Evolutionary conservation across 2,113 vertebrate genomes (phyloP).

Genomic region (Gobiocypris rarus): DNA sequence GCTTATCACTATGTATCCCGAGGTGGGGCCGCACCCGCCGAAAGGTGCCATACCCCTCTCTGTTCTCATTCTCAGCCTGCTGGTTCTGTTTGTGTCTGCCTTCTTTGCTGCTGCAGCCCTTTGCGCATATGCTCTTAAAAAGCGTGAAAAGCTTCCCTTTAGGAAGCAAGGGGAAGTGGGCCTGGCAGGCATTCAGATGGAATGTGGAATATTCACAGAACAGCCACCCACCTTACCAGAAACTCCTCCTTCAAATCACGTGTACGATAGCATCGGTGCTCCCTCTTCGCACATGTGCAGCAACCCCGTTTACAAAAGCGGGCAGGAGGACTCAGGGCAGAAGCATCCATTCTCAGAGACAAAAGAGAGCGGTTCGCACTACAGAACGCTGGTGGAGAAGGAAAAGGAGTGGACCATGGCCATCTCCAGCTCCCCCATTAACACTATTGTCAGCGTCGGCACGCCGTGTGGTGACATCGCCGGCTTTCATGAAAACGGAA

Average conservation of each 20-base stretch:
- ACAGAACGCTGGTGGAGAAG: constrained; percentile 84
- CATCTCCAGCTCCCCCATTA: constrained; percentile 84
- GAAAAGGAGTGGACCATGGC: constrained; percentile 88
- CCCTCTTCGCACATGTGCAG: constrained; percentile 85
- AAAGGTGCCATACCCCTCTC: constrained; percentile 89
- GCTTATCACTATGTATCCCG: constrained; percentile 74
- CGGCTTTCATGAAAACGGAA: constrained; percentile 84
- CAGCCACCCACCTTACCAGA: constrained; percentile 79
- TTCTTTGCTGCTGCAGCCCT: constrained; percentile 90
- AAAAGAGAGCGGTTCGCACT: constrained; percentile 76
- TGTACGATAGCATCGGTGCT: constrained; percentile 89
- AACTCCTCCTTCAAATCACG: constrained; percentile 82
- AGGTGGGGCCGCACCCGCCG: constrained; percentile 76
- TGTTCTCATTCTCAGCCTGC: constrained; percentile 88
- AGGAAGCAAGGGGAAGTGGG: constrained; percentile 86
- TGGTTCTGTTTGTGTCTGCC: constrained; percentile 88
- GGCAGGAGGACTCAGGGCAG: constrained; percentile 72
- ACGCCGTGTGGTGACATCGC: constrained; percentile 70
- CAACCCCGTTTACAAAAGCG: constrained; percentile 88
- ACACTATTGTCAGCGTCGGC: constrained; percentile 83
- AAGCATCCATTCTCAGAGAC: constrained; percentile 76
- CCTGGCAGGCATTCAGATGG: constrained; percentile 88
- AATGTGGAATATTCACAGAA: constrained; percentile 87
- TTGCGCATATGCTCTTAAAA: constrained; percentile 86
- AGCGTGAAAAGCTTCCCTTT: constrained; percentile 88